Conservation (phyloP, 2,113 vertebrate genomes). For the Hystrix brachyura region DNA sequence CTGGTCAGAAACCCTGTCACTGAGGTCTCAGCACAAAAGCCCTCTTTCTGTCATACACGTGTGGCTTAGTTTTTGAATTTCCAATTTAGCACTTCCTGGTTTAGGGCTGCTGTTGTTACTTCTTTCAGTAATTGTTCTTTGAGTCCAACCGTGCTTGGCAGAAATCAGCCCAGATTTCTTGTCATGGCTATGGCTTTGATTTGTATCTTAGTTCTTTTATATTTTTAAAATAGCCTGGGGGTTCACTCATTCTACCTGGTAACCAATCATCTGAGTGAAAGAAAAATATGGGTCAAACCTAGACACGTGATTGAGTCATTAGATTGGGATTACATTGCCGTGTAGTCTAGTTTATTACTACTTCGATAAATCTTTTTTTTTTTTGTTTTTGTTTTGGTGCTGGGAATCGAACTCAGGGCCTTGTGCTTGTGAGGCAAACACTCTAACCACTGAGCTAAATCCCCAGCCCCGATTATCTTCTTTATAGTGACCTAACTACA, state of each 20-base stretch:
- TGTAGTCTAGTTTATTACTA: neutral
- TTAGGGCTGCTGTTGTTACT: neutral
- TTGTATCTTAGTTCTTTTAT: neutral
- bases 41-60: neutral
- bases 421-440: no score
- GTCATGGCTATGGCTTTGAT: neutral
- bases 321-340: neutral
- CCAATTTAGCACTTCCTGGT: neutral
- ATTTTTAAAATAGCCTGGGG: neutral
- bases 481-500: neutral
- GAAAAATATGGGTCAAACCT: neutral
- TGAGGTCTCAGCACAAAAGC: neutral
- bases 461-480: neutral
- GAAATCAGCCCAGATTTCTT: slow-evolving; percentile 46
- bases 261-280: neutral
- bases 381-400: no score
- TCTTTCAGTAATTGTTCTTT: neutral
- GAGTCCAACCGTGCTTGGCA: slow-evolving; percentile 10
- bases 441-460: no score
- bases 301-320: slow-evolving; percentile 8
- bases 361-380: neutral
- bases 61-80: slow-evolving; percentile 26
- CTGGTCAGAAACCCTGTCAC: neutral
- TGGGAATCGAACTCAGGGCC: no score
- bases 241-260: slow-evolving; percentile 15